phyloP scores from a whole-genome alignment of 1,140 invertebrate species.

The Metaphire vulgaris region DNA sequence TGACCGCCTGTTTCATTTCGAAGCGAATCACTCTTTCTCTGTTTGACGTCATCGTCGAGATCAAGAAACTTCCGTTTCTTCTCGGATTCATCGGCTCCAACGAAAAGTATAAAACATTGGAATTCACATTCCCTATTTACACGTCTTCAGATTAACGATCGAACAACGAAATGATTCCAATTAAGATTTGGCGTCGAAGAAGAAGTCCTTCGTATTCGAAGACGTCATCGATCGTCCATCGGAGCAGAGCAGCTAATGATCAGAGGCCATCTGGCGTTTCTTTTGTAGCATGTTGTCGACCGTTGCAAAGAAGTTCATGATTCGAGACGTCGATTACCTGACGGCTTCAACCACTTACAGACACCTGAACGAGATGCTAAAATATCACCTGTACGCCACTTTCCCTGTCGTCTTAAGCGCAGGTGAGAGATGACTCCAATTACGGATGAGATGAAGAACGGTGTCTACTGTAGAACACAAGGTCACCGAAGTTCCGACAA shows the following conservation, averaged over 20 bases:
- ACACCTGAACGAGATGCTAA: neutral
- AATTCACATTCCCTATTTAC: neutral
- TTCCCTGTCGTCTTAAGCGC: neutral
- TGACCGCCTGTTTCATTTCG: constrained; percentile 81
- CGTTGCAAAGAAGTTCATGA: neutral
- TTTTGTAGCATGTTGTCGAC: neutral
- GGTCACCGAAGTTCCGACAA: no score
- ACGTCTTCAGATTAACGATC: no score
- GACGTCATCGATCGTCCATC: no score
- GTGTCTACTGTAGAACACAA: no score
- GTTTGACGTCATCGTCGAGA: constrained; percentile 96
- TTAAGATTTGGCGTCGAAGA: no score
- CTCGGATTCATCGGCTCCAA: constrained; percentile 54
- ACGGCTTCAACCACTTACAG: neutral
- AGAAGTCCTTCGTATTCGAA: no score
- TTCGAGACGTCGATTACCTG: neutral
- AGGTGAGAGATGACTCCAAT: no score
- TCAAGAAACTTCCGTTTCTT: constrained; percentile 93
- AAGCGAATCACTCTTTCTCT: constrained; percentile 88
- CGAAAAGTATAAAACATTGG: neutral
- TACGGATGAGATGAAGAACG: no score
- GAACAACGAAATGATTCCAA: no score
- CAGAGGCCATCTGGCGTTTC: no score
- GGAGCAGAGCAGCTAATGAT: no score
- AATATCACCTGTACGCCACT: neutral